These are phyloP conservation scores for Heliothis peltigera DNA, from an alignment of 2,888 invertebrate species.

Conservation along the genomic window DNA sequence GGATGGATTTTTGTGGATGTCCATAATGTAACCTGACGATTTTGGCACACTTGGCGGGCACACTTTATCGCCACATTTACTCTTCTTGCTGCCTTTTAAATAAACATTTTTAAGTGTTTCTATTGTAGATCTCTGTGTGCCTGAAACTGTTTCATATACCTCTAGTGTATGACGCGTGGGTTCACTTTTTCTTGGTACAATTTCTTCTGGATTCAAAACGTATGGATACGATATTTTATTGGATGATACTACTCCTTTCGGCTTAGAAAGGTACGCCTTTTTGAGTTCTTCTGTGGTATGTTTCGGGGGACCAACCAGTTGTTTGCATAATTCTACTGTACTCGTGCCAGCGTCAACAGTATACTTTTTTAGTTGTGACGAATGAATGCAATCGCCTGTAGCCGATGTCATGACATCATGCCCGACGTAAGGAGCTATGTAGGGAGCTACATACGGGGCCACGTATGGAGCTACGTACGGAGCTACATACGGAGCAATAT, in stretches of 20 bases:
- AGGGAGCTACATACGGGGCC: neutral
- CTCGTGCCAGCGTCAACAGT: constrained; percentile 1
- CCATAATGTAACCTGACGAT: neutral
- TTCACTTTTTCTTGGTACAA: neutral
- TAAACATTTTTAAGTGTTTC: constrained; percentile 7
- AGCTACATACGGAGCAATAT: neutral
- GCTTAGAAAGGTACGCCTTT: neutral
- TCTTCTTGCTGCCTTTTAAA: neutral
- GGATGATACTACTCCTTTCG: neutral
- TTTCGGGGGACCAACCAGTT: neutral
- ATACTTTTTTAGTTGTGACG: neutral
- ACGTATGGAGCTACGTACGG: neutral
- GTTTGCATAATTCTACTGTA: constrained; percentile 5
- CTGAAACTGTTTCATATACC: neutral
- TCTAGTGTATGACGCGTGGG: neutral
- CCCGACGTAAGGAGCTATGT: neutral
- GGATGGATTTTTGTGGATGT: neutral
- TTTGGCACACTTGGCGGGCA: neutral
- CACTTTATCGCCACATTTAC: neutral
- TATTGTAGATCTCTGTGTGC: neutral
- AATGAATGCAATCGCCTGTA: neutral
- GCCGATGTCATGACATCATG: neutral
- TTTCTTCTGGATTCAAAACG: neutral
- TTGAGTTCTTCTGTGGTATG: constrained; percentile 3
- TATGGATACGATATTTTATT: neutral